Evolutionary conservation across 2,797 vertebrate species (phyloP), one percentile per base, ranked within the genome.

Genomic region (Tragelaphus oryx): DNA sequence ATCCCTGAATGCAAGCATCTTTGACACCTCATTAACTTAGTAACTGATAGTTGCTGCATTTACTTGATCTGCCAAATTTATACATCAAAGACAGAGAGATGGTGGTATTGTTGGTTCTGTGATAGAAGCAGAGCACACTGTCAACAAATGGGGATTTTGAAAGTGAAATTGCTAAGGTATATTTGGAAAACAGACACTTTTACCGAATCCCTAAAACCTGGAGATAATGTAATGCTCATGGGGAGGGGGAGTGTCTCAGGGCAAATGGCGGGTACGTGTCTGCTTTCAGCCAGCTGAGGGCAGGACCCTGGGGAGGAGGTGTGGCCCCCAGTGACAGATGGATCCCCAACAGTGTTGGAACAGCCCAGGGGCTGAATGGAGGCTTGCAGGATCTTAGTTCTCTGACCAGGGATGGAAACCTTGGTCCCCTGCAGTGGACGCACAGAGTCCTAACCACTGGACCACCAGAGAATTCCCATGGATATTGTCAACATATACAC

Each of bases 231-330:
- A 74, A 6, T 54, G 80, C 12, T 96, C 18, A 20, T 65, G 4
- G 62, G 0, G 2, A 46, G n/a, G 55, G 9, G 2, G 17, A 2
- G 2, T 4, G 17, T 33, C 62, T 65, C 62, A 20, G 0, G 8
- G 4, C 17, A 65, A 20, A 65, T 37, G 62, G 18, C 0, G 1
- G 18, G n/a, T 37, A 18, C 4, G 5, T 33, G 5, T 68, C 65
- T 68, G 65, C 65, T 37, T 37, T 68, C 18, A 37, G 65, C 65
- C 65, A 37, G 33, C 9, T 11, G 5, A 68, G 33, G 65, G 33
- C 9, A 68, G 33, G 33, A 22, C 33, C 4, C 18, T 11, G 33
- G 65, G 18, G 9, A 22, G 5, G 65, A 68, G 9, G 33, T 68
- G 65, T 68, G 65, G 9, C 3, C 33, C 62, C n/a, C 65, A 22